A percentile compares a stretch with the other conserved stretches of the same genome.
Evolutionary conservation across 1,140 invertebrate genomes (phyloP).

Genomic region (Cotesia typhae): DNA sequence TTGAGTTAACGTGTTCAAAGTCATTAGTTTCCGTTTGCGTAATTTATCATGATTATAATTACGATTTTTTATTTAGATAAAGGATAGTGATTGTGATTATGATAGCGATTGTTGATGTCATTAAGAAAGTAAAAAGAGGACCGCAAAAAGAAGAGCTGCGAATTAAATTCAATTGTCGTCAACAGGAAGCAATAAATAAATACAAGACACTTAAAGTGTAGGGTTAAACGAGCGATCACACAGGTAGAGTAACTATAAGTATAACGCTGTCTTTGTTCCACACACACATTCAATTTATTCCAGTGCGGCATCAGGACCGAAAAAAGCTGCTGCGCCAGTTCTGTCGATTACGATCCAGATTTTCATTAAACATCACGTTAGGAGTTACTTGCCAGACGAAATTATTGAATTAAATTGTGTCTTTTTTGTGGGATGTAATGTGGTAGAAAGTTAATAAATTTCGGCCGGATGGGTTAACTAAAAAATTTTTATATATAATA

Average conservation of each 20-base stretch:
- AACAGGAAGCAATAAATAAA: slow-evolving; percentile 36
- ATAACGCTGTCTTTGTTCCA: neutral
- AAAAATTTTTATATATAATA: too few species aligned
- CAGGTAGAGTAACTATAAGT: slow-evolving; percentile 2
- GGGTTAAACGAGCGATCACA: slow-evolving; percentile 27
- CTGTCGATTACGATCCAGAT: slow-evolving; percentile 36
- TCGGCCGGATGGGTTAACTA: too few species aligned
- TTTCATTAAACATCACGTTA: slow-evolving; percentile 37
- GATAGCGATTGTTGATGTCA: neutral
- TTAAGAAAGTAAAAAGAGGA: slow-evolving; percentile 10
- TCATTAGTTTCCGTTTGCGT: neutral
- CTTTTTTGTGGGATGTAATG: neutral
- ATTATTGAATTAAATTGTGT: slow-evolving; percentile 16
- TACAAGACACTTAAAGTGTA: slow-evolving; percentile 23
- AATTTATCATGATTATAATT: neutral
- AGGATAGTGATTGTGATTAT: neutral
- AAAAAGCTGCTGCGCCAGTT: slow-evolving; percentile 37
- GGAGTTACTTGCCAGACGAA: slow-evolving; percentile 16
- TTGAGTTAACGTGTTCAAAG: neutral
- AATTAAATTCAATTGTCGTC: slow-evolving; percentile 20
- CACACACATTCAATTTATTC: neutral
- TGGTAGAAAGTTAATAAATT: too few species aligned
- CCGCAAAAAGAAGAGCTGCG: slow-evolving; percentile 4
- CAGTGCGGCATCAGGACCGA: neutral
- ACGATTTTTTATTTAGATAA: neutral